Evolutionary conservation across 1,140 invertebrate species (phyloP).

Genomic region (Euura lappo): DNA sequence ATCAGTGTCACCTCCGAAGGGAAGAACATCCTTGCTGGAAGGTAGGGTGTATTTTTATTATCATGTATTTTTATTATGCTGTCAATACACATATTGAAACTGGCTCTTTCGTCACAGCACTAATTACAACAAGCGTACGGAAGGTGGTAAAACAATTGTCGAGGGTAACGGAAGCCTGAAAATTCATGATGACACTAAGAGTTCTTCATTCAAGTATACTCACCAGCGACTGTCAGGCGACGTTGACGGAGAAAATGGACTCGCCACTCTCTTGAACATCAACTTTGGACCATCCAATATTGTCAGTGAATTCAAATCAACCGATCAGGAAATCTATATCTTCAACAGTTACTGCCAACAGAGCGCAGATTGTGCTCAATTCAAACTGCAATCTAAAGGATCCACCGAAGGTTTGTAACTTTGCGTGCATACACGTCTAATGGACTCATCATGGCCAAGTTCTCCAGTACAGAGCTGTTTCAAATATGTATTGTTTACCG

Average conservation of each 20-base stretch:
- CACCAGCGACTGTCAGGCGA: conserved; percentile 65
- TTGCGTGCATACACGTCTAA: too few species aligned
- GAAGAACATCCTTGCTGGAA: conserved; percentile 72
- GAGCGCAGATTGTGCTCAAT: conserved; percentile 76
- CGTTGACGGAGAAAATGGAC: conserved; percentile 68
- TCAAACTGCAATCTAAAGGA: conserved; percentile 70
- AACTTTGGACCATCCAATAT: conserved; percentile 61
- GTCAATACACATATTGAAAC: conserved; percentile 22
- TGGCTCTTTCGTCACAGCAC: conserved; percentile 53
- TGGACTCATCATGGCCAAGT: too few species aligned
- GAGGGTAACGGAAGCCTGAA: conserved; percentile 74
- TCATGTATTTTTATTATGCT: conserved; percentile 18
- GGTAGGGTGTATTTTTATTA: conserved; percentile 46
- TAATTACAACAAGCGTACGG: conserved; percentile 72
- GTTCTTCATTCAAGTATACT: conserved; percentile 75
- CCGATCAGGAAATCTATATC: conserved; percentile 72
- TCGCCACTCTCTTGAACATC: conserved; percentile 59
- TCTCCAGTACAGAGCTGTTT: too few species aligned
- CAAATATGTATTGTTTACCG: too few species aligned
- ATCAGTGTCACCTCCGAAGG: conserved; percentile 67
- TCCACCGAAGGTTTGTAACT: conserved; percentile 47
- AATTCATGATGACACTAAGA: conserved; percentile 69
- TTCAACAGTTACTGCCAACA: conserved; percentile 77
- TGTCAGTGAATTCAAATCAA: conserved; percentile 70
- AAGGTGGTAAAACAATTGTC: conserved; percentile 72